Conservation (phyloP, 2,797 vertebrate species). For the Enteromius argenteus region DNA sequence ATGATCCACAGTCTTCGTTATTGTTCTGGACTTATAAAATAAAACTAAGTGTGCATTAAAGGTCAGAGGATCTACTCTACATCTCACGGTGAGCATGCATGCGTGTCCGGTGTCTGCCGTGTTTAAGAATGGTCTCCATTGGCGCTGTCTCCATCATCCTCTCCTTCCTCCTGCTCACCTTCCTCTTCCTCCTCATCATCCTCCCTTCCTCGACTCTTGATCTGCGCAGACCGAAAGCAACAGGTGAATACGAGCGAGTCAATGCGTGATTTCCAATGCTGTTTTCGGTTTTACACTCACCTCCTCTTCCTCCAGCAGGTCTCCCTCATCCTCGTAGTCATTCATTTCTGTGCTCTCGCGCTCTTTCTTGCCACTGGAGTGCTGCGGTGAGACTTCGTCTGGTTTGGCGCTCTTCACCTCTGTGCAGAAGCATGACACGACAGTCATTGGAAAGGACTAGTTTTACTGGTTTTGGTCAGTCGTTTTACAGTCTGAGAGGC, state of each 20-base stretch:
- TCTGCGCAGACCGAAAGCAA: constrained; percentile 48
- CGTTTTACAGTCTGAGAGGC: background rate
- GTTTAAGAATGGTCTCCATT: constrained; percentile 84
- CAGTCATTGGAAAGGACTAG: background rate
- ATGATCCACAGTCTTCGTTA: background rate
- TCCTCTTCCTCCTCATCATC: constrained; percentile 76
- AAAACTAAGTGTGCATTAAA: constrained; percentile 2
- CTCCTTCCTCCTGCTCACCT: constrained; percentile 86
- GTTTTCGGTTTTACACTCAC: constrained; percentile 12
- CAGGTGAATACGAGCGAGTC: background rate
- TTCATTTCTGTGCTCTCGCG: constrained; percentile 77
- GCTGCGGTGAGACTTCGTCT: constrained; percentile 79
- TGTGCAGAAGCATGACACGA: constrained; percentile 28
- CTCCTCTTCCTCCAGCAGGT: constrained; percentile 86
- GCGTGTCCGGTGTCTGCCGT: constrained; percentile 9
- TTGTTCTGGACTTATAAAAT: background rate
- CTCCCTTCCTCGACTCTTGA: constrained; percentile 71
- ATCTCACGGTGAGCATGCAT: constrained; percentile 40
- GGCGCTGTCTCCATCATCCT: constrained; percentile 86
- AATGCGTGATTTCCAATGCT: background rate
- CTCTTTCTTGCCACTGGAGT: constrained; percentile 77
- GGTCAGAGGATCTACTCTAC: constrained; percentile 21
- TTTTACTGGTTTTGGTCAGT: background rate
- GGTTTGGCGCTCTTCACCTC: constrained; percentile 80
- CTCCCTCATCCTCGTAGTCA: constrained; percentile 86